Percentiles rank a stretch among this genome's conserved stretches.
Evolutionary conservation across 2,113 vertebrate genomes (phyloP).

Genomic region (Pseudonaja textilis): DNA sequence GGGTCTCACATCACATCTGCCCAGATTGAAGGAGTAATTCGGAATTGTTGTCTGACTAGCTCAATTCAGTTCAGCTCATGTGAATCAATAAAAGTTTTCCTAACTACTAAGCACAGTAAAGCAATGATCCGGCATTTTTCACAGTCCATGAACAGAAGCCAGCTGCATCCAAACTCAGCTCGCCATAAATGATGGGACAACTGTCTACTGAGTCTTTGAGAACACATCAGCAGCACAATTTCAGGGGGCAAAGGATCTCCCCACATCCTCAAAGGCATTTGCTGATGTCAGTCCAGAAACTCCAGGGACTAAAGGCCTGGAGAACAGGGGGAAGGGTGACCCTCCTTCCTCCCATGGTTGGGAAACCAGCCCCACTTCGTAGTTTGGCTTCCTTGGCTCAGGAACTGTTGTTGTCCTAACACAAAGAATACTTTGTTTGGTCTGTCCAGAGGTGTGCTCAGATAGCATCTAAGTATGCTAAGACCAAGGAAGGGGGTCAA

Average conservation of each 20-base stretch:
- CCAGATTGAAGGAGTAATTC: neutral
- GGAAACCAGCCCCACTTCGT: neutral
- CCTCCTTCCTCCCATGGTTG: neutral
- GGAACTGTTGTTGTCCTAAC: neutral
- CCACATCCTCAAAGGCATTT: neutral
- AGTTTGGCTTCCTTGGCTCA: neutral
- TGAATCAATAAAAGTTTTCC: neutral
- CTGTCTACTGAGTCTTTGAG: neutral
- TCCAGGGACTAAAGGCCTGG: neutral
- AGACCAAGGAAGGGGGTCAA: neutral
- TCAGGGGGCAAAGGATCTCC: neutral
- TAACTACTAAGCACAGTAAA: neutral
- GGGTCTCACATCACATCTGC: neutral
- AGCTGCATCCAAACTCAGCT: neutral
- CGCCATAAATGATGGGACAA: neutral
- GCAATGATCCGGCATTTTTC: neutral
- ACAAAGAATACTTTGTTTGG: neutral
- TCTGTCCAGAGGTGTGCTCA: neutral
- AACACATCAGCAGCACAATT: neutral
- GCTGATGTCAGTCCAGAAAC: neutral
- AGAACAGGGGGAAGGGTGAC: neutral
- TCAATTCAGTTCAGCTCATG: neutral
- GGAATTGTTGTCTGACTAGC: neutral
- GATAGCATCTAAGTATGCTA: neutral
- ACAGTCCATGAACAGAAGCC: neutral